A percentile compares a stretch with the other conserved stretches of the same genome.
Conservation (phyloP, 2,797 vertebrate species). For the Centropyge bicolor region DNA sequence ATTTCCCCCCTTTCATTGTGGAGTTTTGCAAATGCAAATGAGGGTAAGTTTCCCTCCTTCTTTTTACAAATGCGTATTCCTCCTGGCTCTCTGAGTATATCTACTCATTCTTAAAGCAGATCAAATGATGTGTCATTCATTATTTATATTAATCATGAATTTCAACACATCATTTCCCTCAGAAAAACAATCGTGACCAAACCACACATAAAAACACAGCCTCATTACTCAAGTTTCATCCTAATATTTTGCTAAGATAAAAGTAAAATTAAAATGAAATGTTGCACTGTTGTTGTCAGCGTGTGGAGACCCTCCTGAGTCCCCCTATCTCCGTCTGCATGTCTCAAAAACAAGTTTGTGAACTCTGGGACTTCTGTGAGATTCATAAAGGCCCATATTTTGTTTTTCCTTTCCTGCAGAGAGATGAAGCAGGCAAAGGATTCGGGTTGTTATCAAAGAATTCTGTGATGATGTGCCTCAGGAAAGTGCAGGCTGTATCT, state of each 20-base stretch:
- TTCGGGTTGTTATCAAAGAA: constrained; percentile 88
- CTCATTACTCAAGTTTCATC: constrained; percentile 67
- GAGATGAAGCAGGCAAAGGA: constrained; percentile 73
- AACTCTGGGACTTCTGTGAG: constrained; percentile 54
- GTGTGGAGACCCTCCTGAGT: constrained; percentile 45
- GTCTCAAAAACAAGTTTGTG: constrained; percentile 57
- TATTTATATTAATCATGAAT: constrained; percentile 32
- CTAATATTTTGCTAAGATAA: constrained; percentile 64
- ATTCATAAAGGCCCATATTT: constrained; percentile 61
- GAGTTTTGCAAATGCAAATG: constrained; percentile 71
- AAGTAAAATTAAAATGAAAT: constrained; percentile 53
- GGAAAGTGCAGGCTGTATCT: constrained; percentile 81
- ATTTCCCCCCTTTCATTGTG: constrained; percentile 76
- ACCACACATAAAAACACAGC: constrained; percentile 21
- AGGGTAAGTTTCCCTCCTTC: constrained; percentile 41
- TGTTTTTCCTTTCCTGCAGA: constrained; percentile 56
- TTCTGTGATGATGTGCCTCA: constrained; percentile 85
- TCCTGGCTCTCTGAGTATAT: constrained; percentile 31
- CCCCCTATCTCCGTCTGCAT: not conserved
- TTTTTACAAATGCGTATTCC: constrained; percentile 41
- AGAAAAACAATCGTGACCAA: constrained; percentile 29
- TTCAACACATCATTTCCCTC: constrained; percentile 20
- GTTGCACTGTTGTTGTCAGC: constrained; percentile 36
- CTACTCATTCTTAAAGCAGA: constrained; percentile 24
- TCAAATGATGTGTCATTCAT: constrained; percentile 24